Conservation (phyloP, 1,140 invertebrate species). For the Triops longicaudatus region DNA sequence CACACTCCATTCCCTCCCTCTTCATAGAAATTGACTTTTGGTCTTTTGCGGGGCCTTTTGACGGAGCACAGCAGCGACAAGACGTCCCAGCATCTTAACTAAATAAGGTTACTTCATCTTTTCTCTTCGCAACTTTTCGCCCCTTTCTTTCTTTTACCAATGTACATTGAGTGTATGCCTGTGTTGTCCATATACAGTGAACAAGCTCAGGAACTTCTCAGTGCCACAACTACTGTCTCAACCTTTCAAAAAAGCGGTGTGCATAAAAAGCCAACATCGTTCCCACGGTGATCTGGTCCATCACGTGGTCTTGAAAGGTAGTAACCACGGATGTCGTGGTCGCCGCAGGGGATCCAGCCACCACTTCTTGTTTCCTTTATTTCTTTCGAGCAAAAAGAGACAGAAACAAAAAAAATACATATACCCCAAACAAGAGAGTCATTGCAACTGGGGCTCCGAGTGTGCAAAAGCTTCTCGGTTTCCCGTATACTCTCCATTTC, state of each 20-base stretch:
- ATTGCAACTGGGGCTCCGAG: neutral
- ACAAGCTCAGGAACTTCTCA: neutral
- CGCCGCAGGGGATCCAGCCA: neutral
- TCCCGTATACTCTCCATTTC: neutral
- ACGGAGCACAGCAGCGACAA: neutral
- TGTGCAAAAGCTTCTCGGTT: neutral
- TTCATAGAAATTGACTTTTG: conserved; percentile 7
- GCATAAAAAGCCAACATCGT: neutral
- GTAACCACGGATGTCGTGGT: conserved; percentile 14
- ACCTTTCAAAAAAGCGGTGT: neutral
- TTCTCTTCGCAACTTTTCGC: neutral
- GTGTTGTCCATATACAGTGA: neutral
- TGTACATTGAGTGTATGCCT: neutral
- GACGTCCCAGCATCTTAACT: neutral
- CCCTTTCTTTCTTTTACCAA: neutral
- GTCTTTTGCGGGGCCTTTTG: neutral
- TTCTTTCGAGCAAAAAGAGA: neutral
- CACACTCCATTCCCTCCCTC: neutral
- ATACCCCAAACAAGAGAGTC: too few species aligned
- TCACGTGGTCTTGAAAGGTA: conserved; percentile 2
- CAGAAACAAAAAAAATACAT: too few species aligned
- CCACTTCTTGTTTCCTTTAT: neutral
- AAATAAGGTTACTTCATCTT: conserved; percentile 3
- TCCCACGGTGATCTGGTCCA: conserved; percentile 13
- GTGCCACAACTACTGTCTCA: neutral